Evolutionary conservation across 2,113 vertebrate species (phyloP).

Genomic region (Porphyrio hochstetteri): DNA sequence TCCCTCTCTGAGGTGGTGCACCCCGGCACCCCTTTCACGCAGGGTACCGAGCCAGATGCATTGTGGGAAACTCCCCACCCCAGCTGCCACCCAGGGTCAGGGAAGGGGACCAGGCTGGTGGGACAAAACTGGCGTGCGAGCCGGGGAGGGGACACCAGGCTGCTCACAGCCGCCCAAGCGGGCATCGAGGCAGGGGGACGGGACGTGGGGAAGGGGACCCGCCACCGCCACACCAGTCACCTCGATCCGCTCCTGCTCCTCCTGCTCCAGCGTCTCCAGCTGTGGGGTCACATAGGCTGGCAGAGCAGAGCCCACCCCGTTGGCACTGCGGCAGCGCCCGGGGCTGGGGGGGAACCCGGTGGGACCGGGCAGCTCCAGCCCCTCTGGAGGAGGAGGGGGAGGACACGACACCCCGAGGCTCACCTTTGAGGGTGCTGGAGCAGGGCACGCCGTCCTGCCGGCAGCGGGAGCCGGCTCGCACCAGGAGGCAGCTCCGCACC

Average conservation of each 20-base stretch:
- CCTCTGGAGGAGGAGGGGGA: no score
- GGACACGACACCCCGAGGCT: not conserved
- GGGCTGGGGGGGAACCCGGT: no score
- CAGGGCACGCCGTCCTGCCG: constrained; percentile 68
- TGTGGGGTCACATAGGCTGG: constrained; percentile 21
- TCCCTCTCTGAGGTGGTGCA: not conserved
- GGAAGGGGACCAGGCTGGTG: not conserved
- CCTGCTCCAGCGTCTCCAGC: constrained; percentile 60
- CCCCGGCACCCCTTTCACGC: not conserved
- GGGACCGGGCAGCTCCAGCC: no score
- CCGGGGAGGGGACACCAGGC: not conserved
- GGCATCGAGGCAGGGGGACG: no score
- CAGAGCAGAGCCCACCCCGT: not conserved
- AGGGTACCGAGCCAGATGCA: no score
- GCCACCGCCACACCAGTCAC: not conserved
- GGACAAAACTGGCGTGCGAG: not conserved
- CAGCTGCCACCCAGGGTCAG: not conserved
- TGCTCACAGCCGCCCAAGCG: not conserved
- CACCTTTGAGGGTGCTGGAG: constrained; percentile 84
- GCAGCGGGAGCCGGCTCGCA: constrained; percentile 78
- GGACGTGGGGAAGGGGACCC: not conserved
- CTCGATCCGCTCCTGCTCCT: constrained; percentile 33
- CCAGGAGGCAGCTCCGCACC: constrained; percentile 69
- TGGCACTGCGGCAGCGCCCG: not conserved
- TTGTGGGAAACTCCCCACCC: not conserved